Conservation (phyloP, 2,797 vertebrate species). For the Sorex maritimensis region DNA sequence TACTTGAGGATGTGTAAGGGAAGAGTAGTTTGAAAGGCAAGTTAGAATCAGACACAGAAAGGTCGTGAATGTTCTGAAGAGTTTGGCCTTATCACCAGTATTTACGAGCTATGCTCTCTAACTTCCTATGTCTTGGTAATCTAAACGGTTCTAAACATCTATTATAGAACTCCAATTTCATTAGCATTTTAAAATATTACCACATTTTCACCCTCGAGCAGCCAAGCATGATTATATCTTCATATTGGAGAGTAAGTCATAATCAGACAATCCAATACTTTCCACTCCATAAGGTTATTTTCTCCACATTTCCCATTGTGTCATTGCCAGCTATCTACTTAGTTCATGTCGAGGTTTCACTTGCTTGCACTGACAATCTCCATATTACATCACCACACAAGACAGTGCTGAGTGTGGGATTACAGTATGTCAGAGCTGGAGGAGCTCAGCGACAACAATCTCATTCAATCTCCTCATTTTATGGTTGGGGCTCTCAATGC, state of each 20-base stretch:
- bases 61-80: conserved; percentile 61
- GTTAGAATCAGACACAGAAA: conserved; percentile 68
- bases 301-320: conserved; percentile 86
- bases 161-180: conserved; percentile 87
- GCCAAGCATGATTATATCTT: conserved; percentile 89
- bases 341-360: conserved; percentile 80
- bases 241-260: conserved; percentile 86
- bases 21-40: conserved; percentile 64
- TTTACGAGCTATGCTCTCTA: conserved; percentile 82
- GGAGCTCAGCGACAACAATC: conserved; percentile 36
- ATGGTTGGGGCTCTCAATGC: background rate
- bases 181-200: conserved; percentile 90
- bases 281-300: conserved; percentile 91
- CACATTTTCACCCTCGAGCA: conserved; percentile 89
- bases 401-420: background rate
- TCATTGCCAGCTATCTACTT: conserved; percentile 83
- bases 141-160: conserved; percentile 89
- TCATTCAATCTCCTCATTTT: conserved; percentile 55
- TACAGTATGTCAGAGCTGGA: background rate
- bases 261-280: conserved; percentile 90
- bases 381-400: conserved; percentile 55
- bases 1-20: background rate
- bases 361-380: conserved; percentile 77
- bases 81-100: conserved; percentile 79
- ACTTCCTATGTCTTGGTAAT: conserved; percentile 89